Evolutionary conservation across 2,888 invertebrate genomes (phyloP).

Genomic region (Zelleria hepariella): DNA sequence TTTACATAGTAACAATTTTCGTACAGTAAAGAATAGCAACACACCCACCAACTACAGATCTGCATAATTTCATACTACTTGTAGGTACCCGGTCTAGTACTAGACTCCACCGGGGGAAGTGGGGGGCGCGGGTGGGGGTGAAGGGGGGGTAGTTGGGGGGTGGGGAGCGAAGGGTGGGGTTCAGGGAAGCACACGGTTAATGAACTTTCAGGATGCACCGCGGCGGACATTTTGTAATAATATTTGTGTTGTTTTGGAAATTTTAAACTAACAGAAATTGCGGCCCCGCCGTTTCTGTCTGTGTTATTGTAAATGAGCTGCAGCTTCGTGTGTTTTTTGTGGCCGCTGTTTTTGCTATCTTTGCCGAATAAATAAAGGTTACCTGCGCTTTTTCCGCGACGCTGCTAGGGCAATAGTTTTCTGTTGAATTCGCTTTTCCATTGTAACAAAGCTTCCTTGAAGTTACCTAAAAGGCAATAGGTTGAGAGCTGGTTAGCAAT

Average conservation of each 20-base stretch:
- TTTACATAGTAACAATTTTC: not conserved
- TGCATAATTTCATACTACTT: slow-evolving; percentile 1
- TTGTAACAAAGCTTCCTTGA: no score
- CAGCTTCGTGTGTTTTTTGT: not conserved
- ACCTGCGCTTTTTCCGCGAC: not conserved
- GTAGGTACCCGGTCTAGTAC: not conserved
- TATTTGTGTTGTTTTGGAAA: slow-evolving; percentile 44
- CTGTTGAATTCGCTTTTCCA: not conserved
- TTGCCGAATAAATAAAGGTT: not conserved
- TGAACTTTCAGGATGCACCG: slow-evolving; percentile 54
- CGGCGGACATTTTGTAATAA: slow-evolving; percentile 43
- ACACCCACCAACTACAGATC: not conserved
- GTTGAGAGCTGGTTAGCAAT: no score
- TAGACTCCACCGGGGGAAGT: not conserved
- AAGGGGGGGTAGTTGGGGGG: not conserved
- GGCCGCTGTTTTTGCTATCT: not conserved
- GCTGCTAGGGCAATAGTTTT: not conserved
- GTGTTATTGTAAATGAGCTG: not conserved
- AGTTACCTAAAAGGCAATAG: no score
- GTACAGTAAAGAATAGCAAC: not conserved
- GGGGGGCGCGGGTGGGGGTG: not conserved
- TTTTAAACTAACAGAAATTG: not conserved
- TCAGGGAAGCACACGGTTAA: slow-evolving; percentile 37
- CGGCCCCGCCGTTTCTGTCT: slow-evolving; percentile 5
- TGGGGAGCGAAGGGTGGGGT: slow-evolving; percentile 5